These are phyloP conservation scores for Apantesis nais DNA, from an alignment of 2,888 invertebrate genomes.

Conservation along the genomic window DNA sequence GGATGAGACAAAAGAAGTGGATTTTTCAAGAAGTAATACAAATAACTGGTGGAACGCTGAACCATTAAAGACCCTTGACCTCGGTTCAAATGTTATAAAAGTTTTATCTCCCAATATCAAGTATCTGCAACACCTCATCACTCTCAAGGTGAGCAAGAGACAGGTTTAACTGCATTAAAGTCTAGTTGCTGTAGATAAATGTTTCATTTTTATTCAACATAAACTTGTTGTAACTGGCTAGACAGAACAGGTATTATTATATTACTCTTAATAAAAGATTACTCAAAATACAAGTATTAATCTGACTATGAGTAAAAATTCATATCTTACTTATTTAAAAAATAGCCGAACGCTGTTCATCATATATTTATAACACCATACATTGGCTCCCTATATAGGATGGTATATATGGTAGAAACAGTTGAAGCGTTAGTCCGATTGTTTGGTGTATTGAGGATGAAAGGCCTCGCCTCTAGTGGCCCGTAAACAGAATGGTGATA, in stretches of 20 bases:
- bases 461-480: too few relatives aligned
- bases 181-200: neutral
- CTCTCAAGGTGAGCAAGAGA: slow-evolving; percentile 87
- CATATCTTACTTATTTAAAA: too few relatives aligned
- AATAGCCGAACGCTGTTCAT: too few relatives aligned
- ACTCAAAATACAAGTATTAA: neutral
- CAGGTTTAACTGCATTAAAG: neutral
- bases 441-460: too few relatives aligned
- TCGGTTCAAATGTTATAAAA: slow-evolving; percentile 90
- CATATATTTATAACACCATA: too few relatives aligned
- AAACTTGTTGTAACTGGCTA: neutral
- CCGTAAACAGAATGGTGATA: too few relatives aligned
- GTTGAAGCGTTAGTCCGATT: too few relatives aligned
- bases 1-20: slow-evolving; percentile 87
- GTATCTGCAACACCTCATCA: slow-evolving; percentile 88
- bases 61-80: slow-evolving; percentile 91
- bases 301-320: too few relatives aligned
- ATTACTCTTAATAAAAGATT: neutral
- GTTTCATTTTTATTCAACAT: neutral
- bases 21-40: slow-evolving; percentile 84
- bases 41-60: slow-evolving; percentile 94
- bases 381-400: too few relatives aligned
- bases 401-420: too few relatives aligned
- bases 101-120: slow-evolving; percentile 88
- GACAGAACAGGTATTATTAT: neutral